These are phyloP conservation scores for Ferrisia virgata DNA, from an alignment of 2,888 invertebrate genomes.

Conservation along the genomic window DNA sequence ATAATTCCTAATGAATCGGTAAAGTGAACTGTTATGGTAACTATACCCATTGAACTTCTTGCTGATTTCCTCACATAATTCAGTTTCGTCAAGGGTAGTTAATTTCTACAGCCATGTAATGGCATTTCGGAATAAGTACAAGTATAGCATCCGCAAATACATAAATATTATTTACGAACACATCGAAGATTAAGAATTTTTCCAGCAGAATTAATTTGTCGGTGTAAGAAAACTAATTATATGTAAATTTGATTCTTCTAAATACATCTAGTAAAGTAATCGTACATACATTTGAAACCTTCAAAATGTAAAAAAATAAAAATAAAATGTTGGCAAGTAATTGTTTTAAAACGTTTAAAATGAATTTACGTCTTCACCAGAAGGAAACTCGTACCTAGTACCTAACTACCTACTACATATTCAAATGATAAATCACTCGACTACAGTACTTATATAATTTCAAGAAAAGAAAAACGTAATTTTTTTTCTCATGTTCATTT, in stretches of 20 bases:
- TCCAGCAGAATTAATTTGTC: not conserved
- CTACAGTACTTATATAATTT: not conserved
- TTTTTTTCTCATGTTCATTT: not conserved
- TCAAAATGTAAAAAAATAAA: not conserved
- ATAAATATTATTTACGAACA: not conserved
- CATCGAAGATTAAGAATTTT: not conserved
- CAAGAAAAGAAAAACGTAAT: not conserved
- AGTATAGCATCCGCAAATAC: not conserved
- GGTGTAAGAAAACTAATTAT: not conserved
- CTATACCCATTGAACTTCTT: not conserved
- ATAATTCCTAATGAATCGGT: not conserved
- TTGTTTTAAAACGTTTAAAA: not conserved
- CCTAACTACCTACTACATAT: too few species aligned
- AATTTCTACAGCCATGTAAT: not conserved
- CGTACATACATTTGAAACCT: not conserved
- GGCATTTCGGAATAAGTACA: not conserved
- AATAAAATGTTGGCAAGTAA: too few species aligned
- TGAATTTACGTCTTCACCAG: not conserved
- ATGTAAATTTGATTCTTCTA: not conserved
- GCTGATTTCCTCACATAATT: not conserved
- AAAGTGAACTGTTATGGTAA: not conserved
- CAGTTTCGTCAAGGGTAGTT: not conserved
- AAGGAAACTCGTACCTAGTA: constrained; percentile 2
- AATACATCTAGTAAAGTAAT: not conserved
- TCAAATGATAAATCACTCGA: constrained; percentile 1